These are phyloP conservation scores for Epinephelus moara DNA, from an alignment of 2,113 vertebrate species.

Conservation along the genomic window DNA sequence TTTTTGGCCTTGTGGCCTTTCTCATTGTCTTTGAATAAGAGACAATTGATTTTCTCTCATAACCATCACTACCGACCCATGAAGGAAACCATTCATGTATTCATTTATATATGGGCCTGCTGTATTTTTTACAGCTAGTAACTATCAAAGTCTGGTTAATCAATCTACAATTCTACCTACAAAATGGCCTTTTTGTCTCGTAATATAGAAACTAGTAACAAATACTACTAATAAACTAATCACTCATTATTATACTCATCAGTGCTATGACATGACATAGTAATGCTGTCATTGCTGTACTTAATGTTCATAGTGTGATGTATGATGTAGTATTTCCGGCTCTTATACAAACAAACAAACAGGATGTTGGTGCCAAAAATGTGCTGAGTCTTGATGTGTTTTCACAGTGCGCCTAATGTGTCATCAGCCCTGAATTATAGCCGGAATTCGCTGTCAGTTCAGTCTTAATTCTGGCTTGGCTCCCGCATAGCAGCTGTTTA, in stretches of 20 bases:
- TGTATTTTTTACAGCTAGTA: background rate
- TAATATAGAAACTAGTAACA: background rate
- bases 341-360: background rate
- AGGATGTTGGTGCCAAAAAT: background rate
- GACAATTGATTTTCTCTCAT: background rate
- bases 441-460: constrained; percentile 14
- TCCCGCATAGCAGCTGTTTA: constrained; percentile 37
- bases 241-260: background rate
- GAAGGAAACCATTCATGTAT: background rate
- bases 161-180: background rate
- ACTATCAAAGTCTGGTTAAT: background rate
- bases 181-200: background rate
- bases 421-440: constrained; percentile 27
- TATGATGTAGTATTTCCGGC: background rate
- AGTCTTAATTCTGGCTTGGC: constrained; percentile 10
- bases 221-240: background rate
- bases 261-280: background rate
- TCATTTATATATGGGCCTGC: too few species aligned
- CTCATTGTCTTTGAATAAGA: background rate
- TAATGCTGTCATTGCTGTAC: constrained; percentile 3
- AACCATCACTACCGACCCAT: background rate
- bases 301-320: background rate
- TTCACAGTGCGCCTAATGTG: constrained; percentile 1
- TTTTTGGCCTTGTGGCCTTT: background rate
- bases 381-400: constrained; percentile 1